Conservation (phyloP, 2,888 invertebrate genomes). For the Sphaeridia pumilis region DNA sequence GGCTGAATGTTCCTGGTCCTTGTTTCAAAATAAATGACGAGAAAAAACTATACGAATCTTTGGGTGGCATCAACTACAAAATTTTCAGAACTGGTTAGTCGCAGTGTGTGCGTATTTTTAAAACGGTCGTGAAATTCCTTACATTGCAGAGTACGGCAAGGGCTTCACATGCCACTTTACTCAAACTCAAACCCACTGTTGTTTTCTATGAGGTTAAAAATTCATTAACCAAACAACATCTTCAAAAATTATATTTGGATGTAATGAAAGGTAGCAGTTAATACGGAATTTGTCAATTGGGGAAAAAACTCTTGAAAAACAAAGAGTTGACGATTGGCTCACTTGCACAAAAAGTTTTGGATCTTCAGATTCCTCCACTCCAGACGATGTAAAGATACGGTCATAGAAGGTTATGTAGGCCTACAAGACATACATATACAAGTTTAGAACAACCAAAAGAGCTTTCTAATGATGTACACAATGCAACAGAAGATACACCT, state of each 20-base stretch:
- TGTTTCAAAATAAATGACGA: slow-evolving; percentile 12
- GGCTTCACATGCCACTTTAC: slow-evolving; percentile 5
- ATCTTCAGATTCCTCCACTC: too few species aligned
- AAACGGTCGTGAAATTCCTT: background rate
- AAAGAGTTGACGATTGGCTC: too few species aligned
- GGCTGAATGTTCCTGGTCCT: slow-evolving; percentile 8
- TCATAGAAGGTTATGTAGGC: slow-evolving; percentile 10
- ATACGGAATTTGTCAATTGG: too few species aligned
- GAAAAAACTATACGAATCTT: slow-evolving; percentile 14
- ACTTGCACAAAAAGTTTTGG: too few species aligned
- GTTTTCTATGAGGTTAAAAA: background rate
- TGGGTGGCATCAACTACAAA: slow-evolving; percentile 4
- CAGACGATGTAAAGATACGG: too few species aligned
- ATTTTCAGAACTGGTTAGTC: background rate
- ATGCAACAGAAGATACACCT: slow-evolving; percentile 3
- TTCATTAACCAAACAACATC: too few species aligned
- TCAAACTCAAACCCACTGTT: slow-evolving; percentile 1
- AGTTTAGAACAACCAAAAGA: too few species aligned
- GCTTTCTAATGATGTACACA: too few species aligned
- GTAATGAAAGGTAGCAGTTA: too few species aligned
- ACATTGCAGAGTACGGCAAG: slow-evolving; percentile 5
- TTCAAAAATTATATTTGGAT: too few species aligned
- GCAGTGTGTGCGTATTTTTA: too few species aligned
- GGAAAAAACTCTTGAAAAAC: too few species aligned
- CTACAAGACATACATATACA: background rate